Conservation (phyloP, 2,888 invertebrate species). For the Chorisops tibialis region DNA sequence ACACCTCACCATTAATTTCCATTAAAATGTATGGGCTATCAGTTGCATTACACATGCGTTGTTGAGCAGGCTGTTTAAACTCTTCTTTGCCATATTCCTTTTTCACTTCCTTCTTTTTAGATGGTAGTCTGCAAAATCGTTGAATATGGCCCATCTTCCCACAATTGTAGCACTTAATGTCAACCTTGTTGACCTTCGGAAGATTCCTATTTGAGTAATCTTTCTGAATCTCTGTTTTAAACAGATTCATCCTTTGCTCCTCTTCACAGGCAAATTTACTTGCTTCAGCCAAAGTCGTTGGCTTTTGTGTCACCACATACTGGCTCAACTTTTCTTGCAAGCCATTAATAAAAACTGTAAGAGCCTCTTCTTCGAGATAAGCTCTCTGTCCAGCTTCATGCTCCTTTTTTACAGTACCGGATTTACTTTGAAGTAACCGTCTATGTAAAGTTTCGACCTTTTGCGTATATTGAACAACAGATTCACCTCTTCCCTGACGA, state of each 20-base stretch:
- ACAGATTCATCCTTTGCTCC: neutral
- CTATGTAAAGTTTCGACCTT: too few relatives aligned
- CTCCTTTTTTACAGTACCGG: neutral
- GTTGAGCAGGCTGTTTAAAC: neutral
- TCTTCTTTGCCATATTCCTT: neutral
- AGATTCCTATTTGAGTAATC: neutral
- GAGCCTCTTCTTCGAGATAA: neutral
- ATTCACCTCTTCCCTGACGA: neutral
- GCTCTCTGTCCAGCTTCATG: neutral
- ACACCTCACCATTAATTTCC: neutral
- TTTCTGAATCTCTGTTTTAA: neutral
- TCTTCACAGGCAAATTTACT: neutral
- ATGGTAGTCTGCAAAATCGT: neutral
- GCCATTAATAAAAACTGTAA: neutral
- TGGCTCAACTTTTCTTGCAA: neutral
- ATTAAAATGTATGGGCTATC: neutral
- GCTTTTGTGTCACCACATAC: neutral
- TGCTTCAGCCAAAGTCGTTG: neutral
- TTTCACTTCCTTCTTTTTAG: neutral
- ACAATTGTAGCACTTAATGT: neutral
- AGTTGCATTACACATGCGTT: neutral
- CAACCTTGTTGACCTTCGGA: too few relatives aligned
- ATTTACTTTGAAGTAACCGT: too few relatives aligned
- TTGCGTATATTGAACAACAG: neutral
- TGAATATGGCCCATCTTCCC: neutral